Evolutionary conservation across 2,888 invertebrate genomes (phyloP).

Genomic region (Callyntrura sp.): DNA sequence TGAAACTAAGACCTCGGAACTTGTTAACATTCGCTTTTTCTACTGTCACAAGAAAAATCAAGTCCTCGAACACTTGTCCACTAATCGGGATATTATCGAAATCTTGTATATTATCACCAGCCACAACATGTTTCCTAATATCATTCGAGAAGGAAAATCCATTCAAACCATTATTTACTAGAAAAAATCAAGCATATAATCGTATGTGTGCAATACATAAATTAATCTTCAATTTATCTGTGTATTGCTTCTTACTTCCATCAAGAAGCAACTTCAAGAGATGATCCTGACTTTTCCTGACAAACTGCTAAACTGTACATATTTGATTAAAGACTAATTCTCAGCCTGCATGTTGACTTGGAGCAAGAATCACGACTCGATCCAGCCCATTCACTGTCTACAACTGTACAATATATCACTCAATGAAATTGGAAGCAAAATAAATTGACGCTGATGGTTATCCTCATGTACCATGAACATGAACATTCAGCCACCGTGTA

Average conservation of each 20-base stretch:
- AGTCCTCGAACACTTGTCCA: conserved; percentile 18
- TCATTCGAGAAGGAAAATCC: conserved; percentile 11
- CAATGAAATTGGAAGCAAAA: neutral
- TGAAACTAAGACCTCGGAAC: conserved; percentile 8
- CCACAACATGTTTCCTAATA: conserved; percentile 18
- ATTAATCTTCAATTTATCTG: neutral
- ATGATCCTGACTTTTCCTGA: conserved; percentile 14
- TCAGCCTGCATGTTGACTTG: neutral
- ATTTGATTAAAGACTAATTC: too few relatives aligned
- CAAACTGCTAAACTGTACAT: neutral
- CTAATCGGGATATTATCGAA: conserved; percentile 4
- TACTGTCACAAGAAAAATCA: neutral
- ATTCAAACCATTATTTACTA: neutral
- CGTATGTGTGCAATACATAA: neutral
- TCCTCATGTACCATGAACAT: neutral
- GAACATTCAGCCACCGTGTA: neutral
- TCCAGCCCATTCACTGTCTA: neutral
- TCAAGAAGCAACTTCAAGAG: neutral
- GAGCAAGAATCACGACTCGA: neutral
- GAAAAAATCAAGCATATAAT: neutral
- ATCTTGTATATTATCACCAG: conserved; percentile 15
- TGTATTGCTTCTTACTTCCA: neutral
- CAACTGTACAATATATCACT: neutral
- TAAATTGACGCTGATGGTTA: neutral
- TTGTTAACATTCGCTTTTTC: conserved; percentile 1